A percentile compares a stretch with the other conserved stretches of the same genome.
phyloP scores from a whole-genome alignment of 2,113 vertebrate genomes.

The Rhegmatorhina hoffmannsi region DNA sequence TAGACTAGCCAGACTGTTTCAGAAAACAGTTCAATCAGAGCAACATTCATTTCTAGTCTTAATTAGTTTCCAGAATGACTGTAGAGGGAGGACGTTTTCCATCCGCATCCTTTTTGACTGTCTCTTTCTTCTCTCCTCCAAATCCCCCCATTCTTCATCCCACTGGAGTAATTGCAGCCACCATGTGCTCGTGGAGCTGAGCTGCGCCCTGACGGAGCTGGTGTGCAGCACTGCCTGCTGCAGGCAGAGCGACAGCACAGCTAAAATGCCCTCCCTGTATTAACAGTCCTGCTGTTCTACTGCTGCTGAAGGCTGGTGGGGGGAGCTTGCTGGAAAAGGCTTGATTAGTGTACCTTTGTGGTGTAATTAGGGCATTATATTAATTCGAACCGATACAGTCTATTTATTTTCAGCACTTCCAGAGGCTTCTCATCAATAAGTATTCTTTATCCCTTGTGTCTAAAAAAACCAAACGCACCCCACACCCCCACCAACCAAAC shows the following conservation, averaged over 20 bases:
- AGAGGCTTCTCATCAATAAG: background rate
- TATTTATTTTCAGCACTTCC: background rate
- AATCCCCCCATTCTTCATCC: background rate
- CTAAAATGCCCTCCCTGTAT: background rate
- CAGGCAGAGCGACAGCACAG: background rate
- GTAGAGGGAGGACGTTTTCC: background rate
- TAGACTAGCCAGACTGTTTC: conserved; percentile 30
- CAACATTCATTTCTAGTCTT: background rate
- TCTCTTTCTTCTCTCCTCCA: background rate
- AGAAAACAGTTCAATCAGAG: background rate
- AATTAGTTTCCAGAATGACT: conserved; percentile 14
- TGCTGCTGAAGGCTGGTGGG: background rate
- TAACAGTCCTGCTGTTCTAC: background rate
- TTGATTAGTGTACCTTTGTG: background rate
- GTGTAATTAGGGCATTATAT: background rate
- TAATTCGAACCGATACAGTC: background rate
- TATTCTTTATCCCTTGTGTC: background rate
- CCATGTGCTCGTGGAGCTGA: background rate
- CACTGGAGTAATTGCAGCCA: background rate
- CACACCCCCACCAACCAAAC: background rate
- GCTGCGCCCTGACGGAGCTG: background rate
- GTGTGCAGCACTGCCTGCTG: background rate
- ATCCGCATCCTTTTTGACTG: background rate
- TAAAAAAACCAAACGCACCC: background rate
- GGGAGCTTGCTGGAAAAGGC: background rate